These are phyloP conservation scores for Tachuris rubrigastra DNA, from an alignment of 2,113 vertebrate genomes.

Conservation along the genomic window DNA sequence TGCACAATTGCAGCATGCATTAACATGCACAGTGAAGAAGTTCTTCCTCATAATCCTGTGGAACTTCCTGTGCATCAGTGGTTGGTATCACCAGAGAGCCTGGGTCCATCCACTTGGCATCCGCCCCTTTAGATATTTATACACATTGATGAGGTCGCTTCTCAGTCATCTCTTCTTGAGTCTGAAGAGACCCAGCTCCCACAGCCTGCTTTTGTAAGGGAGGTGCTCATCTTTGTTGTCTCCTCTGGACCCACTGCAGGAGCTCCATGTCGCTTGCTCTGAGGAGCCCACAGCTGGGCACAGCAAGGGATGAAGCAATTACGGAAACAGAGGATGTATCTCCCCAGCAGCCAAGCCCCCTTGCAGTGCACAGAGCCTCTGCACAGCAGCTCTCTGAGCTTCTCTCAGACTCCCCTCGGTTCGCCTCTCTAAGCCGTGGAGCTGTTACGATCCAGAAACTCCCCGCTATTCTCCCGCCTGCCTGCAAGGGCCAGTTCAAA, in stretches of 20 bases:
- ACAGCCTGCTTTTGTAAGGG: background rate
- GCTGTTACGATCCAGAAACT: accelerated
- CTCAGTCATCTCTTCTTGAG: background rate
- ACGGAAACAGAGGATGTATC: background rate
- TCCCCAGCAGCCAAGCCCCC: background rate
- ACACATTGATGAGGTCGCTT: background rate
- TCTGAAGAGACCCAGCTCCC: background rate
- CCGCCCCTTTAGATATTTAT: background rate
- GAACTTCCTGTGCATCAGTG: background rate
- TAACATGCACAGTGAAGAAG: background rate
- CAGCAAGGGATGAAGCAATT: background rate
- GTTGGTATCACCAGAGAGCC: background rate
- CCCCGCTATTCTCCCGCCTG: accelerated
- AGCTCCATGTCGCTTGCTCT: background rate
- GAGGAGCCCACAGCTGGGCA: background rate
- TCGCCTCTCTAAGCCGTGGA: background rate
- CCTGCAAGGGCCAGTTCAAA: background rate
- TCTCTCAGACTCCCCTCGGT: background rate
- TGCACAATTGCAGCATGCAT: background rate
- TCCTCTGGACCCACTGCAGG: background rate
- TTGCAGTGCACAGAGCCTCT: background rate
- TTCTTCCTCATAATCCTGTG: background rate
- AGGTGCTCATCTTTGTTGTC: background rate
- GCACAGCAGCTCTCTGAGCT: background rate
- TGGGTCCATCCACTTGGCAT: background rate